Evolutionary conservation across 2,797 vertebrate species (phyloP), one percentile per base, ranked within the genome.

Genomic region (Sebastes minor): DNA sequence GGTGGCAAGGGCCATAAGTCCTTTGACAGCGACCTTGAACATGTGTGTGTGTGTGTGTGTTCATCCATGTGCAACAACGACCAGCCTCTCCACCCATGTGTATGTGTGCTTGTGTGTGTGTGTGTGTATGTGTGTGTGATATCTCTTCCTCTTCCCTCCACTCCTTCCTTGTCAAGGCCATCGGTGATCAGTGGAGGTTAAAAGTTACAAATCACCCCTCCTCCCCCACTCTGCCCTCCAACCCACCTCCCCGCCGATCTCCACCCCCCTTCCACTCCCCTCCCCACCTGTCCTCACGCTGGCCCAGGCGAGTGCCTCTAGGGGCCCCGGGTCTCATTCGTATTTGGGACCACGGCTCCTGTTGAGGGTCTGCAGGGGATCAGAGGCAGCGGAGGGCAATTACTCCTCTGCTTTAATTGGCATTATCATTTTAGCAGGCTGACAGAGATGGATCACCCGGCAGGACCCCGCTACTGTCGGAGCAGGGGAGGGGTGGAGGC

Each of bases 401-500:
- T 97, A 97, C 96, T 97, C 95, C 95, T 95, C 95, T 92, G 95
- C 95, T 97, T 97, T 97, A 97, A 97, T 98, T 98, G 97, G 95
- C 96, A 95, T 97, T 97, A 97, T 97, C 96, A 97, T 97, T 97
- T 98, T 97, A 97, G 95, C 89, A 68, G 94, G 92, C 94, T 97
- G 97, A 97, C 97, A 98, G 95, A 98, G 97, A 97, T 96, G 96
- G 96, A 97, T 97, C 94, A 88, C 96, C 92, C 83, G 78, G 81
- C 93, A 93, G 91, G 95, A 94, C 82, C 68, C 76, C 25, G 88
- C 91, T 88, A 90, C 86, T 32, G 60, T 22, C 22, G 32, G 20
- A 20, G 8, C 49, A 14, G 20, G 49, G 23, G 11, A 14, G 18
- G 20, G 60, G 60, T 33, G 22, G 56, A 22, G 56, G 25, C 5